Evolutionary conservation across 2,888 invertebrate genomes (phyloP).

Genomic region (Drosophila leonis): DNA sequence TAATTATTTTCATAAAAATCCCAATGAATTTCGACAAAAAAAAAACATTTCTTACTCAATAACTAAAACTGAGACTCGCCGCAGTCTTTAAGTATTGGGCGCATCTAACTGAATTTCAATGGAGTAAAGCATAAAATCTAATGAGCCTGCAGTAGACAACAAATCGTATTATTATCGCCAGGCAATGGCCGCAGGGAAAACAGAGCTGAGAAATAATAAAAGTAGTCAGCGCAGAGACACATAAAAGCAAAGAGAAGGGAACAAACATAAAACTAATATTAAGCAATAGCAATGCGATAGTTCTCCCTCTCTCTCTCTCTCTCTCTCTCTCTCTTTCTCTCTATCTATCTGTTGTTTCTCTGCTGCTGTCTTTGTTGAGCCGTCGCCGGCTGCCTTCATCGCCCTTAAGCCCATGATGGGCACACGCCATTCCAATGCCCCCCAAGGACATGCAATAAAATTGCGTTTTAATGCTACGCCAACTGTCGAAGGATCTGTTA

Average conservation of each 20-base stretch:
- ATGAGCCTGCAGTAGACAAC: constrained; percentile 74
- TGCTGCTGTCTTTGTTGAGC: constrained; percentile 26
- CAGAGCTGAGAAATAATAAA: constrained; percentile 55
- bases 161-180: constrained; percentile 69
- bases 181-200: constrained; percentile 53
- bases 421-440: constrained; percentile 39
- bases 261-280: constrained; percentile 72
- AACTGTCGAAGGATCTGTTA: constrained; percentile 46
- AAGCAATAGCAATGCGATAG: constrained; percentile 41
- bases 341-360: constrained; percentile 13
- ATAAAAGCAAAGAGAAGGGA: constrained; percentile 34
- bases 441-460: constrained; percentile 75
- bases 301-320: neutral
- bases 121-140: constrained; percentile 60
- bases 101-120: constrained; percentile 32
- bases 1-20: too few relatives aligned
- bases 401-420: constrained; percentile 71
- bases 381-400: constrained; percentile 56
- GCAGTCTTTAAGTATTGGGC: neutral
- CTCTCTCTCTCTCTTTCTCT: neutral
- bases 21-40: too few relatives aligned
- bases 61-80: neutral
- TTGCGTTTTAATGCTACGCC: constrained; percentile 74
- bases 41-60: neutral
- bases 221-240: constrained; percentile 57